phyloP scores from a whole-genome alignment of 2,113 vertebrate species.

The Phalacrocorax pelagicus region DNA sequence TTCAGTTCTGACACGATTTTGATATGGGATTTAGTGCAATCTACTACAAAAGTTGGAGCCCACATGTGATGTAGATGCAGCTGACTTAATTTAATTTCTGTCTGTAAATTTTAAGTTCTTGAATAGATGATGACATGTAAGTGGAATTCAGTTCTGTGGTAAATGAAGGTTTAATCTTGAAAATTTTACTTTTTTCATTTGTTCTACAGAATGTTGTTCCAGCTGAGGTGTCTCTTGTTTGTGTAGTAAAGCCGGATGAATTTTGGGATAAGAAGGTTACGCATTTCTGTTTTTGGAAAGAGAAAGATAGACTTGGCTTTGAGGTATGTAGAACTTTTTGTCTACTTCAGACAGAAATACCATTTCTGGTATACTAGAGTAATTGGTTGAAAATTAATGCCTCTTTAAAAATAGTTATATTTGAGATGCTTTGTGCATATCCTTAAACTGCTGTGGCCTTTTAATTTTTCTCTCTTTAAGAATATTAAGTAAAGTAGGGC shows the following conservation, averaged over 20 bases:
- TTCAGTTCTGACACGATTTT: not conserved
- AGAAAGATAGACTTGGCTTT: constrained; percentile 97
- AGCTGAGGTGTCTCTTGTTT: constrained; percentile 96
- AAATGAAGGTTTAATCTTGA: constrained; percentile 1
- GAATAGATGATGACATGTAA: not conserved
- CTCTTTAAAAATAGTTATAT: not conserved
- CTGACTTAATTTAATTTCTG: not conserved
- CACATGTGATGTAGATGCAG: not conserved
- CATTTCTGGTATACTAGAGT: not conserved
- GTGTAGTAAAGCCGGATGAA: constrained; percentile 98
- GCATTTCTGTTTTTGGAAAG: constrained; percentile 99
- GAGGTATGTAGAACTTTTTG: constrained; percentile 80
- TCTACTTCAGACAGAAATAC: not conserved
- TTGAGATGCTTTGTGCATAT: not conserved
- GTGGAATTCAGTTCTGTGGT: not conserved
- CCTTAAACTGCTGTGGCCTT: not conserved
- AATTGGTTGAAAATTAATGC: not conserved
- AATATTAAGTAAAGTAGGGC: not conserved
- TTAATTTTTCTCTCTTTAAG: not conserved
- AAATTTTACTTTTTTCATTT: constrained; percentile 9
- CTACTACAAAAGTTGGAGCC: not conserved
- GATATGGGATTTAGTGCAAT: not conserved
- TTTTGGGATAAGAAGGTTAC: constrained; percentile 99
- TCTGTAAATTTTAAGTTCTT: not conserved
- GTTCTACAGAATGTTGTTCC: constrained; percentile 93